Base-by-base conservation (phyloP, 2,888 invertebrate genomes). In the Drosophila nr. fundita region DNA sequence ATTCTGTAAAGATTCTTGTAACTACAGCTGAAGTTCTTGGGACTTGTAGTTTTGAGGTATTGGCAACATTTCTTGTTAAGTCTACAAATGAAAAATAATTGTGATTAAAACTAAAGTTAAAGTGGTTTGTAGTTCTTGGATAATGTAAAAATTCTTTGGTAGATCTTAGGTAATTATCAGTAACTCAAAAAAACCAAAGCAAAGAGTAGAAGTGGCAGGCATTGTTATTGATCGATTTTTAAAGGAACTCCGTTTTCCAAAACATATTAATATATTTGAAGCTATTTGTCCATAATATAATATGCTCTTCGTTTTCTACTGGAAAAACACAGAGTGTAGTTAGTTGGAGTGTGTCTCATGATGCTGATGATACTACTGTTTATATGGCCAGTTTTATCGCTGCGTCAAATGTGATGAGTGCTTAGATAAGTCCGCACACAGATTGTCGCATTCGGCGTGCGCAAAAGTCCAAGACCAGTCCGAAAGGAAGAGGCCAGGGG, bases 391-490 rank as follows among this genome's bases (percentile, higher is more conserved):
- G 49, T 53, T 67, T 84, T 84, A 84, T 84, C 84, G 68, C 82
- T 87, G 89, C 87, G 87, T 77, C 89, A 84, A 84, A 74, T 55
- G 70, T 32, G 69, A 69, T 61, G 66, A 63, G 55, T 68, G 76
- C 69, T 84, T 84, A 84, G 89, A 89, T 84, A 84, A 87, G 57
- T 74, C 21, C 52, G 48, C 36, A 34, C 54, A 48, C 15, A 72
- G 74, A 77, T 71, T 84, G 89, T 48, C 89, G 84, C 89, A 84
- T 79, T 57, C 65, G 70, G 68, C 68, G 68, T 74, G 57, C 68
- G 71, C 58, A 78, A 15, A 61, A 50, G 4, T 29, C 36, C 42
- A 21, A 34, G 60, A 45, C 40, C 36, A 52, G 49, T 52, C 48
- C 48, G 53, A 60, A 40, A 50, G 61, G 48, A 57, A 62, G 48